Conservation (phyloP, 2,797 vertebrate species). For the Sebastolobus alascanus region DNA sequence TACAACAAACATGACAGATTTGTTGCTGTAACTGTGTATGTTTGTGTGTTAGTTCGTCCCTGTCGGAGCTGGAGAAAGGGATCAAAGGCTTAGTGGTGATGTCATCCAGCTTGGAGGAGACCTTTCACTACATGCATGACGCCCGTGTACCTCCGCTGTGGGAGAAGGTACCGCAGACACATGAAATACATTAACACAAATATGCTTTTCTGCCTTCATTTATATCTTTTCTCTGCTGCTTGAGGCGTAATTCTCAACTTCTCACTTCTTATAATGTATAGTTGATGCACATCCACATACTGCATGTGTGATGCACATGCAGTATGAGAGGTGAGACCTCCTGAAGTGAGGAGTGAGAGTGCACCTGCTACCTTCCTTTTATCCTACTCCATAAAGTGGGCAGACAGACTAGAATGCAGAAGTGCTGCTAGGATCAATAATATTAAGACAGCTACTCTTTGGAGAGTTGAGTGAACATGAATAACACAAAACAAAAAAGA, state of each 20-base stretch:
- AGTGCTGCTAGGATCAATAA: slow-evolving; percentile 16
- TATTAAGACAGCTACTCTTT: slow-evolving; percentile 11
- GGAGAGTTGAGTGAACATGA: slow-evolving; percentile 5
- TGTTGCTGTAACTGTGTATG: slow-evolving; percentile 13
- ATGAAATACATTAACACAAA: background rate
- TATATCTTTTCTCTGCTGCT: background rate
- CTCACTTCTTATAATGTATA: background rate
- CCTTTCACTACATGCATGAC: slow-evolving; percentile 89
- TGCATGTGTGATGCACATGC: background rate
- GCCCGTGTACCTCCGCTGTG: slow-evolving; percentile 90
- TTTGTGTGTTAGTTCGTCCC: slow-evolving; percentile 80
- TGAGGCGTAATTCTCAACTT: background rate
- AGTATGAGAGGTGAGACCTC: slow-evolving; percentile 5
- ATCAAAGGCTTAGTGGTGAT: slow-evolving; percentile 93
- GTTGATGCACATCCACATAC: background rate
- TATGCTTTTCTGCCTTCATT: background rate
- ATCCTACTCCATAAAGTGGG: slow-evolving; percentile 16
- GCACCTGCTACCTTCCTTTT: slow-evolving; percentile 20
- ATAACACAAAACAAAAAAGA: background rate
- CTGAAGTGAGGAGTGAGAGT: slow-evolving; percentile 1
- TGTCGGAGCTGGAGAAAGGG: slow-evolving; percentile 89
- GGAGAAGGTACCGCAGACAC: slow-evolving; percentile 86
- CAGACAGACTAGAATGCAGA: background rate
- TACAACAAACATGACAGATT: background rate
- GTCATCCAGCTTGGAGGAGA: slow-evolving; percentile 92